A percentile compares a stretch with the other conserved stretches of the same genome.
Evolutionary conservation across 2,113 vertebrate genomes (phyloP).

Genomic region (Pongo pygmaeus): DNA sequence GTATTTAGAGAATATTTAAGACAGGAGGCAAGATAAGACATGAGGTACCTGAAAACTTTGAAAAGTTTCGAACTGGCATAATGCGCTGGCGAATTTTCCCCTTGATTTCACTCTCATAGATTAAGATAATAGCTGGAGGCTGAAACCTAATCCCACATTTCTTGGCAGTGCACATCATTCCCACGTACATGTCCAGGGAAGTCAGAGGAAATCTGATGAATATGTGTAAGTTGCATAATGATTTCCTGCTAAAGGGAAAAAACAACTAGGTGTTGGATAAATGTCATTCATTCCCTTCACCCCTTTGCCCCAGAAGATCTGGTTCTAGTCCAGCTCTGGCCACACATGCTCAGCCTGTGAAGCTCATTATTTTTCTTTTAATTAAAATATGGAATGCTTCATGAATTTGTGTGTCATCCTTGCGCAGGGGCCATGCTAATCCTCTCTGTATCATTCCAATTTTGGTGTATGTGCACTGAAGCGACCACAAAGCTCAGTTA

Average conservation of each 20-base stretch:
- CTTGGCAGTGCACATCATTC: conserved; percentile 87
- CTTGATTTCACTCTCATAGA: conserved; percentile 86
- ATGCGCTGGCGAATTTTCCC: conserved; percentile 88
- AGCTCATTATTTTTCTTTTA: not conserved
- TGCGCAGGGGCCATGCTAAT: too few species aligned
- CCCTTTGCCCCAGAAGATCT: not conserved
- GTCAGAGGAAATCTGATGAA: not conserved
- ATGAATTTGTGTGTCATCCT: too few species aligned
- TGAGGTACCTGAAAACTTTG: conserved; percentile 88
- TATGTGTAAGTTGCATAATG: not conserved
- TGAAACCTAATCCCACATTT: conserved; percentile 93
- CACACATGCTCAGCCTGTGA: not conserved
- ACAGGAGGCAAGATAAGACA: not conserved
- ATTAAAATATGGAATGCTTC: too few species aligned
- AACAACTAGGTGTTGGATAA: not conserved
- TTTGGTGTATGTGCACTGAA: too few species aligned
- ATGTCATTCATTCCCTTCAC: not conserved
- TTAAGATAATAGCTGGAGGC: conserved; percentile 91
- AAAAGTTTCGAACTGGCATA: conserved; percentile 94
- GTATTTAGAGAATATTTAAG: not conserved
- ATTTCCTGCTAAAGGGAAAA: conserved; percentile 44
- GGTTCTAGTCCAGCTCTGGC: not conserved
- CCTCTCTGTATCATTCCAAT: too few species aligned
- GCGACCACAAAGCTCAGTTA: too few species aligned
- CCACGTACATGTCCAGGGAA: not conserved